Base-by-base conservation (phyloP, 2,888 invertebrate species). In the Monoplex corrugatus region DNA sequence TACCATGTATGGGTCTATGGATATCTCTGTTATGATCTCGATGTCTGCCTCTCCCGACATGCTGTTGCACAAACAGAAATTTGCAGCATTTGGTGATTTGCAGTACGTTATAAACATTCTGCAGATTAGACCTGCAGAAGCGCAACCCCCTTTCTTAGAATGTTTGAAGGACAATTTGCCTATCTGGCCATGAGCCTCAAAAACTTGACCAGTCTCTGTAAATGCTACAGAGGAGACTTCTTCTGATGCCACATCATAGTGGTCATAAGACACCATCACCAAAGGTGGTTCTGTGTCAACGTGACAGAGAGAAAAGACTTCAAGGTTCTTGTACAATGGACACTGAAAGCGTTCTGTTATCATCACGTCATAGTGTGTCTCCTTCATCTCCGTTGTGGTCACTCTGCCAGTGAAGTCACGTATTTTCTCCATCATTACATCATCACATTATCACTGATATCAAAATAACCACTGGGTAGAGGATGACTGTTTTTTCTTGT, bases 301-400 rank as follows among this genome's bases (percentile, higher is more conserved):
- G 32, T 50, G 86, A 72, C 86, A 86, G 2, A 86, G 43, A 10
- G 43, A 86, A 32, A 86, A 72, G 72, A 86, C 86, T 32, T 75
- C 44, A 16, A 40, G 23, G 32, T 86, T 72, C 2, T 44, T 40
- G 40, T 68, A 32, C 68, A 72, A n/a, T 35, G 57, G 43, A 72
- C 86, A 72, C 72, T 35, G 72, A 38, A 86, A 86, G 6, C 72
- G 32, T 19, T 86, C 72, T 23, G 44, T 44, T 32, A 72, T 72
- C 57, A 1, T 63, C 19, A 40, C 68, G 0, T 86, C 68, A 0
- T 0, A 63, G 40, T 23, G 23, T 13, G 0, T 40, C 28, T 6
- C 43, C 63, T 38, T n/a, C 43, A 10, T 86, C 28, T 43, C 40
- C 85, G 10, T 38, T 8, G 35, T 68, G 35, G 28, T n/a, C 63